These are phyloP conservation scores for Drosophila demipolita DNA, from an alignment of 2,888 invertebrate species.

Conservation along the genomic window DNA sequence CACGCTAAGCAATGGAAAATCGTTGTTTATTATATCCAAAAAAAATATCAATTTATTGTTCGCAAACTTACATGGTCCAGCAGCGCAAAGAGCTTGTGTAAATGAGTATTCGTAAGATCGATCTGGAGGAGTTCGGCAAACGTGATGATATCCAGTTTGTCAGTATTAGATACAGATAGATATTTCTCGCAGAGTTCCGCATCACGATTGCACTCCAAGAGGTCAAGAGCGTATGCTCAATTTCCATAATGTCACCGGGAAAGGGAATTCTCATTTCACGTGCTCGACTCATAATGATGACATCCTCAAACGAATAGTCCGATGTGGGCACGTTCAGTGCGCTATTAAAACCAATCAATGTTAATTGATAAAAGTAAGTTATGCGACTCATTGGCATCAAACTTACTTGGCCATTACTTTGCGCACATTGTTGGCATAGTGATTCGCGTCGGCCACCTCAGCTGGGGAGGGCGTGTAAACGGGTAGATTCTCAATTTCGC, in stretches of 20 bases:
- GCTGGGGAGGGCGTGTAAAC: conserved; percentile 95
- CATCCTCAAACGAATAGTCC: conserved; percentile 97
- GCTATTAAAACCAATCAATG: conserved; percentile 85
- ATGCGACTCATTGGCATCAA: neutral
- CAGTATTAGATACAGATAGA: conserved; percentile 60
- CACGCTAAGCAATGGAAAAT: conserved; percentile 87
- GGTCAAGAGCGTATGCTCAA: conserved; percentile 93
- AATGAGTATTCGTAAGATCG: conserved; percentile 70
- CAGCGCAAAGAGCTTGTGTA: conserved; percentile 79
- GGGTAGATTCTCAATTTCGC: conserved; percentile 96
- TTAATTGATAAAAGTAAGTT: neutral
- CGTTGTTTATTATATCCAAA: neutral
- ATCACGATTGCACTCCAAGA: conserved; percentile 87
- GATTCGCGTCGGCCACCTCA: conserved; percentile 93
- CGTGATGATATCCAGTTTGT: conserved; percentile 76
- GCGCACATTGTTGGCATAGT: conserved; percentile 95
- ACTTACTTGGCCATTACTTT: conserved; percentile 95
- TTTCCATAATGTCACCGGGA: conserved; percentile 91
- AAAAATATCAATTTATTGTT: neutral
- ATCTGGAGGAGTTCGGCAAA: conserved; percentile 76
- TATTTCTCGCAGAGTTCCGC: conserved; percentile 72
- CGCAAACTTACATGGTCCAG: conserved; percentile 76
- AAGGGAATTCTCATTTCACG: conserved; percentile 92
- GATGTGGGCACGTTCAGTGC: conserved; percentile 93
- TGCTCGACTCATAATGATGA: conserved; percentile 93